Evolutionary conservation across 2,797 vertebrate species (phyloP).

Genomic region (Gastrophryne carolinensis): DNA sequence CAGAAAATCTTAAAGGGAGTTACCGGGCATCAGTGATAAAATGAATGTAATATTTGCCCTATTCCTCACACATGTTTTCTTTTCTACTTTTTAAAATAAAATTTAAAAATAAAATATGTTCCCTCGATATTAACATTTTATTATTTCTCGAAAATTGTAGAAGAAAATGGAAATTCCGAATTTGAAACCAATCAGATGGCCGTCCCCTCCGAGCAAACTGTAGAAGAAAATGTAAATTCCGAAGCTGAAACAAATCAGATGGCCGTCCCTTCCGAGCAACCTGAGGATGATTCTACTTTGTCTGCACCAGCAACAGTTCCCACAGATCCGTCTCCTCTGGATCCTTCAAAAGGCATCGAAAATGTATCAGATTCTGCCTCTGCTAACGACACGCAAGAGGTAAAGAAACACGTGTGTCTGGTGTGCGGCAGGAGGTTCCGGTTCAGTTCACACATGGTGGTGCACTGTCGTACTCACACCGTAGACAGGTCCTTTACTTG

Average conservation of each 20-base stretch:
- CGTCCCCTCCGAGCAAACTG: neutral
- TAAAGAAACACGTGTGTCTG: neutral
- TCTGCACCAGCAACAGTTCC: neutral
- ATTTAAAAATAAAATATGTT: no score
- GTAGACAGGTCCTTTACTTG: conserved; percentile 52
- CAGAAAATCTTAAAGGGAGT: no score
- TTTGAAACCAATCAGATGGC: neutral
- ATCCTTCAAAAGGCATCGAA: neutral
- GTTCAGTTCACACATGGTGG: neutral
- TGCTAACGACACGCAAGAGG: neutral
- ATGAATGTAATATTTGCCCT: no score
- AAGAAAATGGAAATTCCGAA: neutral
- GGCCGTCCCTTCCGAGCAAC: neutral
- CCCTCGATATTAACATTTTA: neutral
- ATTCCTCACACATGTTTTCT: no score
- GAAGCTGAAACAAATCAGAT: neutral
- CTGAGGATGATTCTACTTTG: neutral
- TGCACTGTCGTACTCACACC: neutral
- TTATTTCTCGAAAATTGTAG: neutral
- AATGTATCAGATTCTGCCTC: no score
- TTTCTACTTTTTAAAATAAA: no score
- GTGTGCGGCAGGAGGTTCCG: neutral
- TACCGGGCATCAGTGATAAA: no score
- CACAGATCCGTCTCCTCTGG: neutral
- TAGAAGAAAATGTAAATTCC: no score